These are phyloP conservation scores for Asbolus verrucosus DNA, from an alignment of 1,140 invertebrate genomes.

Conservation along the genomic window DNA sequence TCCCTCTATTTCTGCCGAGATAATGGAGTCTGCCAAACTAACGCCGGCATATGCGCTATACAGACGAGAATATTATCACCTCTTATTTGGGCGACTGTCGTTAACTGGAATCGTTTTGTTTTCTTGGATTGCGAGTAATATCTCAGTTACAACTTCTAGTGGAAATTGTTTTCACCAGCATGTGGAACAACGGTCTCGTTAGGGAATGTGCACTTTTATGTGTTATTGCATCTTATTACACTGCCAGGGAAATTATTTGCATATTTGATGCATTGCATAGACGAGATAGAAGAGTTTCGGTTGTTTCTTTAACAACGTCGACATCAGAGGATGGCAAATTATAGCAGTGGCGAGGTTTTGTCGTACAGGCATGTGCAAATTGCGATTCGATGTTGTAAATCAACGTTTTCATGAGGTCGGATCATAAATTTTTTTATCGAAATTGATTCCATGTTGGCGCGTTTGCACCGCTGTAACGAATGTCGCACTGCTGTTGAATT, in stretches of 20 bases:
- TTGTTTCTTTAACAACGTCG: too few relatives aligned
- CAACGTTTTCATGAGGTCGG: too few relatives aligned
- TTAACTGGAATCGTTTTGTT: slow-evolving; percentile 42
- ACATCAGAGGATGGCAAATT: too few relatives aligned
- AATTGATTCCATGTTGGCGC: too few relatives aligned
- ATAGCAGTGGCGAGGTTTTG: too few relatives aligned
- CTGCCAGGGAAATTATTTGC: slow-evolving; percentile 30
- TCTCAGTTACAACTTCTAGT: slow-evolving; percentile 25
- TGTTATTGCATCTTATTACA: slow-evolving; percentile 34
- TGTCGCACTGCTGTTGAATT: too few relatives aligned
- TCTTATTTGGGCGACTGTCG: slow-evolving; percentile 30
- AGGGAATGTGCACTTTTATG: slow-evolving; percentile 26
- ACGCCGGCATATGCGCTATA: slow-evolving; percentile 24
- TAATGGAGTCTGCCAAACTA: slow-evolving; percentile 27
- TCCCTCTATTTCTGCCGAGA: slow-evolving; percentile 13
- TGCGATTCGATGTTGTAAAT: too few relatives aligned
- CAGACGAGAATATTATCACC: slow-evolving; percentile 30
- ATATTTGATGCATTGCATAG: slow-evolving; percentile 37
- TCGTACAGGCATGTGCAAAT: too few relatives aligned
- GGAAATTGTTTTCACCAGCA: slow-evolving; percentile 29
- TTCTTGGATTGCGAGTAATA: slow-evolving; percentile 39
- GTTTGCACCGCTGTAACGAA: too few relatives aligned
- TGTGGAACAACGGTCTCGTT: slow-evolving; percentile 33
- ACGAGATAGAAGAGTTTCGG: too few relatives aligned
- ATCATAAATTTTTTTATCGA: too few relatives aligned